Base-by-base conservation (phyloP, 2,113 vertebrate genomes). In the Origma solitaria region DNA sequence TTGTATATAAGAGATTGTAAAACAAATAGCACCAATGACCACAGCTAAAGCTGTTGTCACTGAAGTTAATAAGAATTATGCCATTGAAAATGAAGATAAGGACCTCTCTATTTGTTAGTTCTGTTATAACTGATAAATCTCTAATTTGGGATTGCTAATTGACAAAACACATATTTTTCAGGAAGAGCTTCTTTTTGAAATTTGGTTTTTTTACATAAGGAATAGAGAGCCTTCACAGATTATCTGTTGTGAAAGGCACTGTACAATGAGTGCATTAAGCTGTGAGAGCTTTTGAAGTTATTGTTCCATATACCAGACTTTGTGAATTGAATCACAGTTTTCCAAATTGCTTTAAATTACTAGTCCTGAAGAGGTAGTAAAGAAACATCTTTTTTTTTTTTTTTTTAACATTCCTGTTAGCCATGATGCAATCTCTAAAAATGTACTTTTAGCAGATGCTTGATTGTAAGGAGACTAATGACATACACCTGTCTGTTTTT, bases 401-500 rank as follows among this genome's bases (percentile, higher is more conserved):
- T 40, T 73, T 61, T 73, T 81, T 57, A 6, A 50, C 42, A 49
- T 89, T 81, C 23, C 47, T 82, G 24, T 70, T 73, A 83, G 54
- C 50, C 56, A 8, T 75, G 90, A 86, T 94, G 79, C 60, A 86
- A 68, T 88, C 76, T 77, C 60, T 75, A 58, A 88, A 91, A 90
- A 88, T 42, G 56, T 51, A 35, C 88, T 71, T 83, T 90, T 64
- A 92, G 82, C 94, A 97, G 93, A 95, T 96, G 80, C 78, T 37
- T 51, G 35, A 82, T 73, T 93, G 83, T 70, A 80, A 91, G 75
- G 82, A 91, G 82, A 65, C 78, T 96, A 96, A 96, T 85, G 92
- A 83, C 72, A 64, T 81, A 92, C 94, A 97, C 95, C 95, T 97
- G 95, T 70, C 71, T 88, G 11, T n/a, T 94, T 91, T 86, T 64